Percentiles rank a stretch among this genome's conserved stretches.
Evolutionary conservation across 2,888 invertebrate species (phyloP).

Genomic region (Prosapia bicincta): DNA sequence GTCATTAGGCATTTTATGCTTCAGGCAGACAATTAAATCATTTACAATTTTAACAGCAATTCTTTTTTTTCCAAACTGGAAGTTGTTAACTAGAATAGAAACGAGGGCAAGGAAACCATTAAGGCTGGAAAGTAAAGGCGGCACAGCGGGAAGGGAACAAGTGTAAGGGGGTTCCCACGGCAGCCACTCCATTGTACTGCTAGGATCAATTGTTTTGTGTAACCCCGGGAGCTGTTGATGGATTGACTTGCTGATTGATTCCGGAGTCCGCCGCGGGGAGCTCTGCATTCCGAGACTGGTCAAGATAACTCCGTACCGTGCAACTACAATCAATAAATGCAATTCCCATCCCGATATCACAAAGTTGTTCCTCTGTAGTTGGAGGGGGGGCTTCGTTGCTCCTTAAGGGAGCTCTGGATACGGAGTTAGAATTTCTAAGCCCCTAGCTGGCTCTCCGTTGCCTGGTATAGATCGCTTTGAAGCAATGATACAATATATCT

Average conservation of each 20-base stretch:
- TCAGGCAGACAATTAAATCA: too few species aligned
- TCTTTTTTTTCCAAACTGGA: neutral
- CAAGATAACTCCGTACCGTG: neutral
- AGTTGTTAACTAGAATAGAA: neutral
- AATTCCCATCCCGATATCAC: too few species aligned
- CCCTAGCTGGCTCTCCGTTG: too few species aligned
- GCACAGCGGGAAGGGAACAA: neutral
- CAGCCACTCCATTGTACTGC: neutral
- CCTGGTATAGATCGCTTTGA: too few species aligned
- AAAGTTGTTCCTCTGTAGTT: too few species aligned
- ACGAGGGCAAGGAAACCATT: neutral
- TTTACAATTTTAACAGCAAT: too few species aligned
- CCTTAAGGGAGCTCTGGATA: too few species aligned
- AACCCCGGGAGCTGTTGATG: neutral
- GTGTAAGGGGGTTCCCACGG: neutral
- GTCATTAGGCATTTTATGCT: too few species aligned
- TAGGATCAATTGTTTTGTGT: neutral
- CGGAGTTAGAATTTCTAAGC: too few species aligned
- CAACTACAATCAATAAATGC: neutral
- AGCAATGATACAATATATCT: too few species aligned
- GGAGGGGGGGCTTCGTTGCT: too few species aligned
- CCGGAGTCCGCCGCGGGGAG: neutral
- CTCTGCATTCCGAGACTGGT: neutral
- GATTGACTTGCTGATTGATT: slow-evolving; percentile 2
- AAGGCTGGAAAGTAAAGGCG: neutral